Base-by-base conservation (phyloP, 2,113 vertebrate genomes). In the Phodopus roborovskii region DNA sequence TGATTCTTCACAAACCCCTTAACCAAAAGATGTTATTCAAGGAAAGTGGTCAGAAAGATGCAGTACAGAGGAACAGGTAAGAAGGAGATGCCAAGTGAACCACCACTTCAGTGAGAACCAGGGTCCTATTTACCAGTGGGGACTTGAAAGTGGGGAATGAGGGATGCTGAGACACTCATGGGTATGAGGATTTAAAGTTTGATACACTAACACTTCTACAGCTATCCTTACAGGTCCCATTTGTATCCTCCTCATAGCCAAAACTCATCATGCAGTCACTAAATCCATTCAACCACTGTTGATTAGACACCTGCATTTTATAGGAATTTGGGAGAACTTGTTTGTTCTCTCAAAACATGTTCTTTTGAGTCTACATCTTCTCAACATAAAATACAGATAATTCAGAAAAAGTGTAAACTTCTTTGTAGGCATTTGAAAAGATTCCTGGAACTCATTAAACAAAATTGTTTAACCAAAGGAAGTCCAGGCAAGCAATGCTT, bases 381-480 rank as follows among this genome's bases (percentile, higher is more conserved):
- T 68, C 68, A 74, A 66, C 50, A 81, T 96, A 62, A 78, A 93
- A 87, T 85, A 58, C 42, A 74, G 33, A 17, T 70, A 89, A 89
- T 82, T 90, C 88, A 15, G n/a, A 48, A 82, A 62, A 85, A 82
- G 7, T 50, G 2, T 77, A 56, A 79, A 94, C 88, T 82, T 78
- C 12, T 81, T 94, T 75, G 70, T 26, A 82, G 1, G 22, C 17
- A 74, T 89, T 94, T 93, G 4, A 4, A 78, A 75, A 91, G 74
- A 87, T 64, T 33, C 87, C 48, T 97, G 24, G 60, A 94, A 96
- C 91, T 85, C 42, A 93, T 58, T 70, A 95, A 94, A 53, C 39
- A 96, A 95, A 95, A 94, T 92, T 93, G 82, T 53, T 93, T 91
- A 93, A 83, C 30, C 74, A 91, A 58, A 79, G 28, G n/a, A 94